Base-by-base conservation (phyloP, 2,888 invertebrate genomes). In the Celastrina argiolus region DNA sequence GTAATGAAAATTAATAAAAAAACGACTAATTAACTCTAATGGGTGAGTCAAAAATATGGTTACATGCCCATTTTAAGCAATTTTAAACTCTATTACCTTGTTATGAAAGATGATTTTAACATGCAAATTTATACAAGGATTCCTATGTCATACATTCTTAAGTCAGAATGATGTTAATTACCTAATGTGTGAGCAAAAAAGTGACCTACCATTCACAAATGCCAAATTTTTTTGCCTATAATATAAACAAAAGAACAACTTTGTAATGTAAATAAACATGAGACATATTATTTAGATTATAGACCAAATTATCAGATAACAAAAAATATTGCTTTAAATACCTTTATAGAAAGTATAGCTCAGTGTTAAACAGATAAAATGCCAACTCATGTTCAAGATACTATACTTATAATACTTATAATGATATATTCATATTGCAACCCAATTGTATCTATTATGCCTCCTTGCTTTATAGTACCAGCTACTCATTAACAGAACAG, bases 11-110 rank as follows among this genome's bases (percentile, higher is more conserved):
- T 34, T 59, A 28, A 31, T 31, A 58, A n/a, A 31, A 58, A 31
- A 58, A 28, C 58, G 31, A 58, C 79, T 87, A 86, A 88, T 87
- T 88, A 83, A 81, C 76, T 69, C 81, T 86, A 87, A 86, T 86
- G 83, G 81, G 78, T 75, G 70, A 64, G 65, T 67, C 59, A 59
- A 59, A 59, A 59, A 16, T 34, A 2, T 2, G 58, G n/a, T 6
- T 59, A 59, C 7, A 1, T 6, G 14, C 0, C 8, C 2, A 14
- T 36, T 61, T 18, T 39, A 61, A 36, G 68, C 67, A 67, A 80
- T 71, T 78, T 75, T 76, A 68, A 75, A 78, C 81, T 74, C 77
- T 82, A 79, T 18, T 4, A 10, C 59, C 5, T 10, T 59, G 16
- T 34, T 5, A 6, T 26, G 7, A 39, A 63, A 63, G 41, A 59